phyloP scores from a whole-genome alignment of 2,113 vertebrate species.

The Rousettus leschenaultii region DNA sequence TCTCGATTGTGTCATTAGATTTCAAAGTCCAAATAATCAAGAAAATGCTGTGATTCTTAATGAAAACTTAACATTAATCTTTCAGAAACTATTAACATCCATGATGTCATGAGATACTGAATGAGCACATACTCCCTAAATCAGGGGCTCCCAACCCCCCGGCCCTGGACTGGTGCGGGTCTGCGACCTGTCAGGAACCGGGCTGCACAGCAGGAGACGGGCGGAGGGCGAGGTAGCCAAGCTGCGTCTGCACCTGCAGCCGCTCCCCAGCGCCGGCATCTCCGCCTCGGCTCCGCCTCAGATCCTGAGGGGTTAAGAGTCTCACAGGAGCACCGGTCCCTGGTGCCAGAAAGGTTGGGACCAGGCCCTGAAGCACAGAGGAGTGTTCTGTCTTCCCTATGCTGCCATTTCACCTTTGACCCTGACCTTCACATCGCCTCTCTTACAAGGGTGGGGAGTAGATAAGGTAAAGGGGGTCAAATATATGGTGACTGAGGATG shows the following conservation, averaged over 20 bases:
- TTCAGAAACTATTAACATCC: constrained; percentile 25
- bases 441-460: not conserved
- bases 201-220: too few species aligned
- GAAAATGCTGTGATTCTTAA: not conserved
- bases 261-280: too few species aligned
- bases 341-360: too few species aligned
- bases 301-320: too few species aligned
- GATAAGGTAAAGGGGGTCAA: too few species aligned
- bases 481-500: too few species aligned
- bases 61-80: constrained; percentile 17
- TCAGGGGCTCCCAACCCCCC: not conserved
- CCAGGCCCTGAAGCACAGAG: not conserved
- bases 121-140: not conserved
- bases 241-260: too few species aligned
- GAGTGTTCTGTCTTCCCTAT: not conserved
- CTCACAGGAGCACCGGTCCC: too few species aligned
- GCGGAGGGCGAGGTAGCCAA: too few species aligned
- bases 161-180: too few species aligned
- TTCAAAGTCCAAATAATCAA: constrained; percentile 45
- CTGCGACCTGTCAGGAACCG: too few species aligned
- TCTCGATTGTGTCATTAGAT: not conserved
- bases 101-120: constrained; percentile 1
- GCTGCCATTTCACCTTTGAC: not conserved
- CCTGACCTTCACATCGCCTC: not conserved
- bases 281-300: too few species aligned